Conservation (phyloP, 2,113 vertebrate species). For the Pan paniscus region DNA sequence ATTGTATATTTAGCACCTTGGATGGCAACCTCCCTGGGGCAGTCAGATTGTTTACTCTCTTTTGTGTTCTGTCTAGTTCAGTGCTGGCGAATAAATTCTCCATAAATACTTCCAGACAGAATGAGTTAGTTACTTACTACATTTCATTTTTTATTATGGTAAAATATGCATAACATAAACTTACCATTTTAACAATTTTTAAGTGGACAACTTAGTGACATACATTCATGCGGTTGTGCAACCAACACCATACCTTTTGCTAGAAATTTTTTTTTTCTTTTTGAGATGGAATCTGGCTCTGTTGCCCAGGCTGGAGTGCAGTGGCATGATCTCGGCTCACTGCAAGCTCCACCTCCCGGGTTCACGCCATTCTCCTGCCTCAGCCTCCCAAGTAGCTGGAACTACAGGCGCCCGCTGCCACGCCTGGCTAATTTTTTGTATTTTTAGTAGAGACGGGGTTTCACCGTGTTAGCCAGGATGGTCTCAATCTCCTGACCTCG, state of each 20-base stretch:
- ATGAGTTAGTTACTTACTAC: not conserved
- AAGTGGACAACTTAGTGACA: not conserved
- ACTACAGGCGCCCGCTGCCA: too few relatives aligned
- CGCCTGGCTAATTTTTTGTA: too few relatives aligned
- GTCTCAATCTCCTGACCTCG: too few relatives aligned
- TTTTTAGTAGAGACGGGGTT: too few relatives aligned
- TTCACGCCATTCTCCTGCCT: too few relatives aligned
- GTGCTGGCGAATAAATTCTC: not conserved
- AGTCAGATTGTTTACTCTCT: not conserved
- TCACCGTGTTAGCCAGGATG: too few relatives aligned
- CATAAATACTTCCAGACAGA: not conserved
- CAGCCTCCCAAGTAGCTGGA: too few relatives aligned
- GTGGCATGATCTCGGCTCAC: too few relatives aligned
- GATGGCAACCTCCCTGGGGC: not conserved
- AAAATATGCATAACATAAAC: not conserved
- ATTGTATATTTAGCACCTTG: not conserved
- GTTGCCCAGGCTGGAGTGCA: too few relatives aligned
- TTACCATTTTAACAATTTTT: not conserved
- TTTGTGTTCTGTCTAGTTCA: not conserved
- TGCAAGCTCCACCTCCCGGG: too few relatives aligned
- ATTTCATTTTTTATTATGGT: not conserved
- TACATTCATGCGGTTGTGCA: not conserved
- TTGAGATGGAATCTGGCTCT: too few relatives aligned
- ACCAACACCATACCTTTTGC: not conserved
- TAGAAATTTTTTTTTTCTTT: not conserved